These are phyloP conservation scores for Hydriomena furcata DNA, from an alignment of 2,888 invertebrate species.

Conservation along the genomic window DNA sequence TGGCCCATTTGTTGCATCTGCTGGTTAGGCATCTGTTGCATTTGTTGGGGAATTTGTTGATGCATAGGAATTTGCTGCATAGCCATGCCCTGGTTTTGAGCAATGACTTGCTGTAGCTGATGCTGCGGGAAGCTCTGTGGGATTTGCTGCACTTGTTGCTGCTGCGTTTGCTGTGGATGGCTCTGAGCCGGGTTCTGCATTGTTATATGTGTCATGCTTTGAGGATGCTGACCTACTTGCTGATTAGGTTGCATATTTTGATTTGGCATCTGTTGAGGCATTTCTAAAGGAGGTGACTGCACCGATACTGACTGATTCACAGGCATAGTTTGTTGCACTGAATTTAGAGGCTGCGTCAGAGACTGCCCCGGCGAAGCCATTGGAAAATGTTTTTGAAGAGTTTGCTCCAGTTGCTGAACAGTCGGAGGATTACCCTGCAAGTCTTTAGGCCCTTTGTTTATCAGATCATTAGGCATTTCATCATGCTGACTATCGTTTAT, in stretches of 20 bases:
- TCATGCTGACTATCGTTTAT: slow-evolving; percentile 80
- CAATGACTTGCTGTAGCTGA: slow-evolving; percentile 79
- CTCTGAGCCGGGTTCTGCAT: slow-evolving; percentile 71
- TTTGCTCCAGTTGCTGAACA: slow-evolving; percentile 77
- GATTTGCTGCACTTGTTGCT: slow-evolving; percentile 78
- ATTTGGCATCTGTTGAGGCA: slow-evolving; percentile 78
- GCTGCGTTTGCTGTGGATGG: slow-evolving; percentile 68
- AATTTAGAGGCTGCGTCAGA: slow-evolving; percentile 74
- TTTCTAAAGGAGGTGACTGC: slow-evolving; percentile 79
- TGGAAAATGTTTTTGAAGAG: slow-evolving; percentile 77
- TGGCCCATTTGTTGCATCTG: slow-evolving; percentile 81
- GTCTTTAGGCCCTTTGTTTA: slow-evolving; percentile 77
- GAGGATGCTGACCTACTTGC: slow-evolving; percentile 76
- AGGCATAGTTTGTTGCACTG: slow-evolving; percentile 75
- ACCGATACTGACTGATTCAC: slow-evolving; percentile 74
- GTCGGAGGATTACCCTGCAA: slow-evolving; percentile 71
- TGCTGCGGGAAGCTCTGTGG: slow-evolving; percentile 82
- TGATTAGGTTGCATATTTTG: slow-evolving; percentile 70
- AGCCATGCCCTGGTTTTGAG: slow-evolving; percentile 75
- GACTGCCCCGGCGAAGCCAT: slow-evolving; percentile 81
- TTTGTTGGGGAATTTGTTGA: slow-evolving; percentile 79
- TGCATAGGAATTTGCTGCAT: slow-evolving; percentile 82
- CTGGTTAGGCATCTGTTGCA: slow-evolving; percentile 80
- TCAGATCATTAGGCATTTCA: slow-evolving; percentile 76
- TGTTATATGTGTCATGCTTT: slow-evolving; percentile 80